phyloP scores from a whole-genome alignment of 1,140 invertebrate genomes.

The Magallana angulata region DNA sequence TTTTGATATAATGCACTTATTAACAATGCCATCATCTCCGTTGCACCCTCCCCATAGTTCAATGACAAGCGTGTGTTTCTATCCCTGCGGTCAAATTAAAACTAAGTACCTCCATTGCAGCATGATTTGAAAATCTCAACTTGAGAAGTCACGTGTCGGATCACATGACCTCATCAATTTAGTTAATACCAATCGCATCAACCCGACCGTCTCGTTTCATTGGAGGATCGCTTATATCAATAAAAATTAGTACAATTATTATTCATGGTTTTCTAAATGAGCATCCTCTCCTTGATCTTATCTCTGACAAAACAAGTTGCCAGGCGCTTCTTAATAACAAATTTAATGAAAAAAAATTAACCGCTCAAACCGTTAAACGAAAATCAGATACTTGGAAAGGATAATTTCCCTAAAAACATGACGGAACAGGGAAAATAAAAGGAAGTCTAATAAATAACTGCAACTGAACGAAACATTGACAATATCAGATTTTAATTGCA shows the following conservation, averaged over 20 bases:
- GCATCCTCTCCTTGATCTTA: not conserved
- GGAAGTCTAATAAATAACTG: slow-evolving; percentile 10
- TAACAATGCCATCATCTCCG: no score
- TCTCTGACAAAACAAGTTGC: not conserved
- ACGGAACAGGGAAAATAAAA: not conserved
- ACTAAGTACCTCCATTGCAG: not conserved
- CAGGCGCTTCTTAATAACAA: not conserved
- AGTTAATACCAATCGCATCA: slow-evolving; percentile 8
- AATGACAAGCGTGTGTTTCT: not conserved
- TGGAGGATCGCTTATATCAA: not conserved
- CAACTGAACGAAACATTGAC: not conserved
- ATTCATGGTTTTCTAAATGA: slow-evolving; percentile 13
- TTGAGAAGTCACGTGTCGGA: not conserved
- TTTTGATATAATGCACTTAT: not conserved
- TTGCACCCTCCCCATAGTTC: not conserved
- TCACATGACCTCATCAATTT: slow-evolving; percentile 21
- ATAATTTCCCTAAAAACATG: not conserved
- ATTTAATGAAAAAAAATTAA: not conserved
- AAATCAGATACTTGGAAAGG: not conserved
- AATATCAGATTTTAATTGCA: not conserved
- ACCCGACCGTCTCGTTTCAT: not conserved
- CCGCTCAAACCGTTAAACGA: not conserved
- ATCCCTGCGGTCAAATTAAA: not conserved
- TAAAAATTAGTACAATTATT: slow-evolving; percentile 22
- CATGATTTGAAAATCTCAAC: not conserved